These are phyloP conservation scores for Glyptemys insculpta DNA, from an alignment of 2,797 vertebrate species.

Conservation along the genomic window DNA sequence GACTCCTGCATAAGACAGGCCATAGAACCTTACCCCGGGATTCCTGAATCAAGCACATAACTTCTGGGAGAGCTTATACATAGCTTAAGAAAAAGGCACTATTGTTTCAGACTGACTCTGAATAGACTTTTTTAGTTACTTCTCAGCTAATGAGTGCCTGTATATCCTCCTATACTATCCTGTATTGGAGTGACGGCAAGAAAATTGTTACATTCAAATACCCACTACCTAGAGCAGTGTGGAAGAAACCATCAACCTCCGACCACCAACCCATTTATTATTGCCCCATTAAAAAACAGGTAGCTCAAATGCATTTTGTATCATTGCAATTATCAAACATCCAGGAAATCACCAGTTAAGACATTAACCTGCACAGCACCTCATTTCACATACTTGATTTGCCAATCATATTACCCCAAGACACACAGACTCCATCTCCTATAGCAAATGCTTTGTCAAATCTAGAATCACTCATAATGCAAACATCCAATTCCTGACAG, in stretches of 20 bases:
- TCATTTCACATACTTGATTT: not conserved
- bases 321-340: not conserved
- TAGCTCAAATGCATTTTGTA: not conserved
- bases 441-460: not conserved
- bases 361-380: not conserved
- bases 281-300: not conserved
- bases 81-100: not conserved
- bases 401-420: not conserved
- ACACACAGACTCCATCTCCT: not conserved
- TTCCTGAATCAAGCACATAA: not conserved
- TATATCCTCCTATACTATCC: not conserved
- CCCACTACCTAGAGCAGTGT: rapidly evolving
- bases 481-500: not conserved
- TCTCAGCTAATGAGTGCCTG: not conserved
- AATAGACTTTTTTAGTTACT: not conserved
- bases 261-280: not conserved
- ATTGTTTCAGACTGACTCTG: not conserved
- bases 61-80: not conserved
- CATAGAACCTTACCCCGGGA: not conserved
- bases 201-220: not conserved
- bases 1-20: not conserved
- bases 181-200: not conserved
- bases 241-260: not conserved
- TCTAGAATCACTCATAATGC: not conserved
- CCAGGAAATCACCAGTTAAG: not conserved